These are phyloP conservation scores for Calameuta pallipes DNA, from an alignment of 2,888 invertebrate genomes.

Conservation along the genomic window DNA sequence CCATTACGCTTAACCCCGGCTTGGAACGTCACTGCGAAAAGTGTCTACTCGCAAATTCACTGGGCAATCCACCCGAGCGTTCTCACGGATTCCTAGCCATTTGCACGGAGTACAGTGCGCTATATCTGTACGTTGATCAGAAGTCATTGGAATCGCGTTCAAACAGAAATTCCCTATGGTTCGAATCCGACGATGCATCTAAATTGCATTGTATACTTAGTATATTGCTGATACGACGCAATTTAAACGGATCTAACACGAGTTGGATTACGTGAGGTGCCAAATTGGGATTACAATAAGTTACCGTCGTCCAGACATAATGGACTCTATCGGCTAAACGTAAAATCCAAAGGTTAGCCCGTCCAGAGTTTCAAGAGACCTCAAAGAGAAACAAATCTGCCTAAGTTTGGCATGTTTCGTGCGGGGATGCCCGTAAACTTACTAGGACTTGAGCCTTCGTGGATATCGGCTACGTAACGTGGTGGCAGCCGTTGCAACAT, in stretches of 20 bases:
- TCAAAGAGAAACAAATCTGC: neutral
- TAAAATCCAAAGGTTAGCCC: neutral
- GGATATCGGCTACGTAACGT: neutral
- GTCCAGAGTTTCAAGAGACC: neutral
- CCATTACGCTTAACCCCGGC: neutral
- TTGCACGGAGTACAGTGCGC: neutral
- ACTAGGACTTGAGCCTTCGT: neutral
- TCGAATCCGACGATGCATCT: neutral
- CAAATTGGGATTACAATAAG: neutral
- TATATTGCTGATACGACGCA: neutral
- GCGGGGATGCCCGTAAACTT: neutral
- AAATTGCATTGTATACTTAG: neutral
- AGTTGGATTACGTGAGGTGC: neutral
- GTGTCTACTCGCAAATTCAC: neutral
- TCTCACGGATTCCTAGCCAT: neutral
- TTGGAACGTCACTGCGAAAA: neutral
- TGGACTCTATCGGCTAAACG: neutral
- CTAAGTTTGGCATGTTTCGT: neutral
- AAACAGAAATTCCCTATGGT: neutral
- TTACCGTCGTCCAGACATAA: neutral
- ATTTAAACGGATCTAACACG: neutral
- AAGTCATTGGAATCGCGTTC: neutral
- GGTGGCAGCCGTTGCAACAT: slow-evolving; percentile 19
- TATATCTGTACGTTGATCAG: neutral
- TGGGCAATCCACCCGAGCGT: neutral